These are phyloP conservation scores for Ruditapes philippinarum DNA, from an alignment of 1,140 invertebrate species.

Conservation along the genomic window DNA sequence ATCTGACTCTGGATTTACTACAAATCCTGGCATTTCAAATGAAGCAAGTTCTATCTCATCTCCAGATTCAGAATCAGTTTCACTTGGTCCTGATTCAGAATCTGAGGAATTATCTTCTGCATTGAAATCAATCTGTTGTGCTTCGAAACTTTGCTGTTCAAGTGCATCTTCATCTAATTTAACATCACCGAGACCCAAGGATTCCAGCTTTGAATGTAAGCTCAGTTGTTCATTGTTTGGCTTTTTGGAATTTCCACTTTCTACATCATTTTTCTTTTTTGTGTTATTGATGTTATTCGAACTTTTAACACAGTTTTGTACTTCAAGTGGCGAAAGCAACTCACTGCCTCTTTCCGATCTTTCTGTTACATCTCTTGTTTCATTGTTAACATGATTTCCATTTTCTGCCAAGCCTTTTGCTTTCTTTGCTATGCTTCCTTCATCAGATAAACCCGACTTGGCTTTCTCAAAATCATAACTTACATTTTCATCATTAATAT, in stretches of 20 bases:
- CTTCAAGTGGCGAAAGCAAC: not conserved
- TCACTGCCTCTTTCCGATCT: not conserved
- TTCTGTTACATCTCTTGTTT: not conserved
- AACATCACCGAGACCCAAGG: slow-evolving; percentile 36
- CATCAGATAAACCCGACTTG: not conserved
- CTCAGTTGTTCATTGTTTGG: not conserved
- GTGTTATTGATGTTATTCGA: not conserved
- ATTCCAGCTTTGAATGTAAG: slow-evolving; percentile 15
- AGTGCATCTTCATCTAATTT: slow-evolving; percentile 17
- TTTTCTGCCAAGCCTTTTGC: not conserved
- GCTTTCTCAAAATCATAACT: not conserved
- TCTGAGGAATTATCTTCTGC: not conserved
- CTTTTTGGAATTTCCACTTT: not conserved
- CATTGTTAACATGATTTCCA: not conserved
- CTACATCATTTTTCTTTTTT: no score
- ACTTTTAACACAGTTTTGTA: not conserved
- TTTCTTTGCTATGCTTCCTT: not conserved
- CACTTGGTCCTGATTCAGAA: slow-evolving; percentile 42
- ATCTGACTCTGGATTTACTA: not conserved
- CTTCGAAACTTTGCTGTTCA: not conserved
- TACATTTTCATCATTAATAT: not conserved
- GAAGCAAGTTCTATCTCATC: slow-evolving; percentile 60
- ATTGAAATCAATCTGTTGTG: slow-evolving; percentile 1
- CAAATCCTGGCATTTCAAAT: slow-evolving; percentile 53
- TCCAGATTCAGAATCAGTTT: slow-evolving; percentile 61